These are phyloP conservation scores for Aelia acuminata DNA, from an alignment of 2,888 invertebrate genomes.

Conservation along the genomic window DNA sequence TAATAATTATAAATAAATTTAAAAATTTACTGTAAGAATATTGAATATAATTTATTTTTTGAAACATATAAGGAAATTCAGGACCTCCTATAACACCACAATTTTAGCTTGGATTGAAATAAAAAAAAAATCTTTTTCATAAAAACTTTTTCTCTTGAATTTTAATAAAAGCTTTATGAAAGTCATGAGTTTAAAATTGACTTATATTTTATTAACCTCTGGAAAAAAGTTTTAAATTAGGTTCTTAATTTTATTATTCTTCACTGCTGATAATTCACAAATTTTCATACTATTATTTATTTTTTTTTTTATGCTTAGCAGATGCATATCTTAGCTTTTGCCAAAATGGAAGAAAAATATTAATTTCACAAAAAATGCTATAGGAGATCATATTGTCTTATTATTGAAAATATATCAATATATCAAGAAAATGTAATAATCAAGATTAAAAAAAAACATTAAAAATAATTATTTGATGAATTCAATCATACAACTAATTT, in stretches of 20 bases:
- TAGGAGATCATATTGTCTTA: neutral
- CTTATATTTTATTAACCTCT: no score
- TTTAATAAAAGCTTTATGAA: no score
- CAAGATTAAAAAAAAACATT: neutral
- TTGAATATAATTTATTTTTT: no score
- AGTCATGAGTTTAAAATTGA: no score
- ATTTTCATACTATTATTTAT: no score
- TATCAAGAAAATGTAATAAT: neutral
- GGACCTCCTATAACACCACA: neutral
- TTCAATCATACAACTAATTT: neutral
- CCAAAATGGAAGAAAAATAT: neutral
- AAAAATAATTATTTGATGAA: neutral
- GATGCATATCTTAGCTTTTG: no score
- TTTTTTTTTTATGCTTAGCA: no score
- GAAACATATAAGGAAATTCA: no score
- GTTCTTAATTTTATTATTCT: no score
- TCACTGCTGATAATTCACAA: no score
- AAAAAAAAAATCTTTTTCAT: neutral
- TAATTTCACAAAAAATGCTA: neutral
- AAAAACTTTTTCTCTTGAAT: neutral
- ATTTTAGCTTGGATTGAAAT: no score
- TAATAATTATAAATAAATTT: constrained; percentile 49
- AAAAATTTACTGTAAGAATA: neutral
- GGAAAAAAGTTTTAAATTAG: no score
- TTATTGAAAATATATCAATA: neutral